Evolutionary conservation across 1,140 invertebrate species (phyloP), one percentile per base, ranked within the genome.

Genomic region (Agrypnia vestita): DNA sequence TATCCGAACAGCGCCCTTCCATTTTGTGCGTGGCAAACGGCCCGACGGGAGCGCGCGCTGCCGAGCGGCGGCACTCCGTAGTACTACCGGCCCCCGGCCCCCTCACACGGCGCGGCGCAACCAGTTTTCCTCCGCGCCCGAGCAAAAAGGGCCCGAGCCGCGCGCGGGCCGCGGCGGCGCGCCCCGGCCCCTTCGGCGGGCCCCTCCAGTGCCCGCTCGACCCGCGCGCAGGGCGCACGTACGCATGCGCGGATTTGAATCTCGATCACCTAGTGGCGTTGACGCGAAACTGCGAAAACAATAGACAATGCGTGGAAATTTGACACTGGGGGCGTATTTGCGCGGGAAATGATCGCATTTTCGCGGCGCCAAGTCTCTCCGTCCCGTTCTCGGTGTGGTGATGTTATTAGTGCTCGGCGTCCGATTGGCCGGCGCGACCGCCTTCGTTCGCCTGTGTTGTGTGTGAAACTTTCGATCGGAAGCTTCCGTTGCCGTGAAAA

Each of bases 1-100:
- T 64, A 13, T 64, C 21, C 35, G 21, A 35, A 35, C 25, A 61
- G 19, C n/a, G 56, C 56, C 56, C 19, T 61, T 11, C 17, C 56
- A 35, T 15, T 17, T 44, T 47, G 74, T 76, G 80, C 76, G 77
- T 80, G 80, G 53, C 61, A n/a, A 55, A 21, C 21, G 12, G 44
- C 55, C 71, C 77, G 81, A 82, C 81, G 59, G 81, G 78, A 82
- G 81, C 81, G 81, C 78, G 75, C 44, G 61, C 76, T 77, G 76
- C 76, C 62, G 76, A 17, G 44, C 62, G 77, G 81, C 81, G 81
- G 81, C 78, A 69, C 44, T 69, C 25, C 51, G n/a, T 15, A 17
- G 59, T 53, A 82, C 81, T 82, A 80, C 81, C 43, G 21, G 17
- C 46, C 46, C 76, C 73, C 47, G 46, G 51, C 76, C 76, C n/a